Evolutionary conservation across 1,140 invertebrate species (phyloP), one percentile per base, ranked within the genome.

Genomic region (Diabrotica undecimpunctata): DNA sequence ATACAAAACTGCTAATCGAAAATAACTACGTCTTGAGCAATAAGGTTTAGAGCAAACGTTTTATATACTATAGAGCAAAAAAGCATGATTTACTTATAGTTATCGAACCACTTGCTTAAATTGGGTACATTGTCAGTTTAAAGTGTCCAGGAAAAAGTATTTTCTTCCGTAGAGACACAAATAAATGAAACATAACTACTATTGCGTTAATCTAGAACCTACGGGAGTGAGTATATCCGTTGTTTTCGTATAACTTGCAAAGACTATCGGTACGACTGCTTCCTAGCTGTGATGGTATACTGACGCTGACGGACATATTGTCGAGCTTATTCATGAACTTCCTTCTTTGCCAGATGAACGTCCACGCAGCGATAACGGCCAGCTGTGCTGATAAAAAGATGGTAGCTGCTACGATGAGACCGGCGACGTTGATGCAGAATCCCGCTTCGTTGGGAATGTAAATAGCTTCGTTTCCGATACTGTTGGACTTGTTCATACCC

Each of bases 241-340:
- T 89, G 72, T 87, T 85, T 77, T 94, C 91, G 80, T 94, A 94
- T 65, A 94, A 83, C 81, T 94, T 94, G 82, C 91, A 91, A 65
- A 94, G 85, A 72, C 88, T 89, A 75, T 90, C 89, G 66, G 90
- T 86, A 69, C 90, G 86, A 37, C 77, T 79, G 72, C 86, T 72
- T 77, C 83, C 79, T 73, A 84, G 77, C 0, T 80, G 81, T 0
- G 84, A 83, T 6, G 84, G 81, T 53, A 83, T 81, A 10, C 64
- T 62, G 74, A 84, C 63, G 54, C 70, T 75, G n/a, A 84, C 82
- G 36, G 83, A 83, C 61, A 85, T 80, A 2, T 79, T 81, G 67
- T 85, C 84, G 67, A 79, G 69, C 67, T 82, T 78, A 66, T 83
- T 83, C 58, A 83, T 82, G 64, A 86, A 84, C 60, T 88, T 85